Conservation (phyloP, 2,797 vertebrate species). For the Rhabdophis nuchalis region DNA sequence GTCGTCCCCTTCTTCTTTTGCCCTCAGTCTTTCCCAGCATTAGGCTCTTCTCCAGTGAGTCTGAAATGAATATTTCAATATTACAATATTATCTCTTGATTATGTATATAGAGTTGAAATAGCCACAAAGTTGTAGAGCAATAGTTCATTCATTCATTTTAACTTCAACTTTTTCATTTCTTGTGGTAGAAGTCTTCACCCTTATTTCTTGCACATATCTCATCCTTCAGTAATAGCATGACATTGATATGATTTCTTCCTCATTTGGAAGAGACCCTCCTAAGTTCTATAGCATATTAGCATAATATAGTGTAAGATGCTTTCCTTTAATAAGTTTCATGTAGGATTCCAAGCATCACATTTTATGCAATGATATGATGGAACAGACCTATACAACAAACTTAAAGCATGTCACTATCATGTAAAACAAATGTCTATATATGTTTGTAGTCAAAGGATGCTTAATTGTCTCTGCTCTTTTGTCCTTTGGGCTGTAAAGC, state of each 20-base stretch:
- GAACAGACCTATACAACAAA: slow-evolving; percentile 34
- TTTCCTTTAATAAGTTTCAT: slow-evolving; percentile 46
- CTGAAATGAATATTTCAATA: no score
- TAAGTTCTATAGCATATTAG: slow-evolving; percentile 36
- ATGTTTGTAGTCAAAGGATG: neutral
- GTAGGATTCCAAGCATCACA: slow-evolving; percentile 44
- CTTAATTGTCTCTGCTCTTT: slow-evolving; percentile 2
- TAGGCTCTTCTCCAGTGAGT: no score
- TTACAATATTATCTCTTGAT: neutral
- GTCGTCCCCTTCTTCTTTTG: no score
- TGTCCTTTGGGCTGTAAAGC: neutral
- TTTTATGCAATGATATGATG: slow-evolving; percentile 48
- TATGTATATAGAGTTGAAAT: neutral
- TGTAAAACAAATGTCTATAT: neutral
- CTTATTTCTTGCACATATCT: neutral
- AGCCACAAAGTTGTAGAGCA: neutral
- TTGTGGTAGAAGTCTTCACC: neutral
- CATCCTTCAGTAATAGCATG: neutral
- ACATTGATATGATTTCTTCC: neutral
- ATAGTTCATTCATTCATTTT: neutral
- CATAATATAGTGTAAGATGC: slow-evolving; percentile 33
- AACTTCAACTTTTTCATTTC: neutral
- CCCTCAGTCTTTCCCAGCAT: no score
- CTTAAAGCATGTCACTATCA: neutral
- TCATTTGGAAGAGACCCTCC: slow-evolving; percentile 32